Base-by-base conservation (phyloP, 2,888 invertebrate genomes). In the Clostera curtula region DNA sequence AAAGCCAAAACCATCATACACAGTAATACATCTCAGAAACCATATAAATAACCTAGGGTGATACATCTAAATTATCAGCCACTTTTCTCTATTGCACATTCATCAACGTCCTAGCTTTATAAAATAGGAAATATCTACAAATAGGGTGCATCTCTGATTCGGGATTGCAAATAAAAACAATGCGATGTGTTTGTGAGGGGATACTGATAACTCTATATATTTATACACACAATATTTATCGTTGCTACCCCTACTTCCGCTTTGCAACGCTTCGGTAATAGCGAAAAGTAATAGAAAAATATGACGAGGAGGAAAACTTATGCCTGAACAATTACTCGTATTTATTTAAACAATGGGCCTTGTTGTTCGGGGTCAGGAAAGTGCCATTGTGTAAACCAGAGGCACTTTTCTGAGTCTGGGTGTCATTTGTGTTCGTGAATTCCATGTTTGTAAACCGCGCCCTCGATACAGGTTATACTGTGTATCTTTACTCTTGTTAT, bases 141-240 rank as follows among this genome's bases (percentile, higher is more conserved):
- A 56, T 57, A 57, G 79, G 79, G 80, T 79, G 76, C 74, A 79
- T 79, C 53, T 39, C 48, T 73, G 64, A 77, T 77, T 68, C 56
- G 63, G 58, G 62, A 40, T 44, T 38, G 36, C 34, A 15, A 40
- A 36, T 40, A 33, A 50, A 64, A 61, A 60, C 56, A 61, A 61
- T 51, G 52, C 48, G 51, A 49, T 49, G 42, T 36, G 41, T 26
- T 24, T 21, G 36, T 45, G 36, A 44, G 56, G 64, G 59, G 40
- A 46, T 36, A 53, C 42, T 54, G 49, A 60, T 49, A 54, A 53
- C 45, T 56, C 43, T 49, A 51, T 51, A 57, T 47, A 52, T n/a
- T n/a, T n/a, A n/a, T n/a, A n/a, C n/a, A n/a, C n/a, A n/a, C n/a
- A 58, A 61, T 58, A 51, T 63, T 66, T 54, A 58, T 57, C 36